These are phyloP conservation scores for Mythimna albipuncta DNA, from an alignment of 2,888 invertebrate species.

Conservation along the genomic window DNA sequence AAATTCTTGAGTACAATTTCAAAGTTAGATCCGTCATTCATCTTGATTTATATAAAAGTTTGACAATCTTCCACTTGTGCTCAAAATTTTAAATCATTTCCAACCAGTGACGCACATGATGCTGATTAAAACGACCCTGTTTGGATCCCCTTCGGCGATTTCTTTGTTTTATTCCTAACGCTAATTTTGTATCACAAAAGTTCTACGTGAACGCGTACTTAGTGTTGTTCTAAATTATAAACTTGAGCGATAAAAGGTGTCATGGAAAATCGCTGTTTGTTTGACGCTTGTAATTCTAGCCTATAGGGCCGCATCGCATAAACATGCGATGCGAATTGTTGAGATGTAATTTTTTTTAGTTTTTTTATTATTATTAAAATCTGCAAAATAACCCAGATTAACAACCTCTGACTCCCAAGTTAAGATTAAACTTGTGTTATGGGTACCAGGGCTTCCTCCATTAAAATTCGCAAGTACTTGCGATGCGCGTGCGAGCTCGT, in stretches of 20 bases:
- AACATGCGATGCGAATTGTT: no score
- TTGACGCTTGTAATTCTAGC: no score
- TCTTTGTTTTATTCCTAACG: slow-evolving; percentile 79
- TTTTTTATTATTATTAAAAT: no score
- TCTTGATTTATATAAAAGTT: slow-evolving; percentile 54
- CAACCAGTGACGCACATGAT: slow-evolving; percentile 65
- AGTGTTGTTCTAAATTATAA: slow-evolving; percentile 48
- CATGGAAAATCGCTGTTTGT: no score
- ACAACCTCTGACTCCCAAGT: no score
- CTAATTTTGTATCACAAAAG: slow-evolving; percentile 80
- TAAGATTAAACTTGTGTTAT: no score
- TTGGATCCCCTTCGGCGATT: slow-evolving; percentile 68
- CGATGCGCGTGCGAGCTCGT: no score
- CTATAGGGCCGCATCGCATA: no score
- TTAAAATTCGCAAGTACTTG: no score
- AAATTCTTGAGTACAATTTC: slow-evolving; percentile 34
- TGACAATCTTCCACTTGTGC: slow-evolving; percentile 44
- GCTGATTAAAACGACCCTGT: slow-evolving; percentile 64
- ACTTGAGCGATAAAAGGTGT: background rate
- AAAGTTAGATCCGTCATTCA: slow-evolving; percentile 40
- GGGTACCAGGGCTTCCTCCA: no score
- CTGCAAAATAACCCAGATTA: no score
- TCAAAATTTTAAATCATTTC: slow-evolving; percentile 54
- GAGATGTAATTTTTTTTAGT: no score
- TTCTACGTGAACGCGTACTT: slow-evolving; percentile 74